Evolutionary conservation across 2,888 invertebrate genomes (phyloP).

Genomic region (Hololepta plana): DNA sequence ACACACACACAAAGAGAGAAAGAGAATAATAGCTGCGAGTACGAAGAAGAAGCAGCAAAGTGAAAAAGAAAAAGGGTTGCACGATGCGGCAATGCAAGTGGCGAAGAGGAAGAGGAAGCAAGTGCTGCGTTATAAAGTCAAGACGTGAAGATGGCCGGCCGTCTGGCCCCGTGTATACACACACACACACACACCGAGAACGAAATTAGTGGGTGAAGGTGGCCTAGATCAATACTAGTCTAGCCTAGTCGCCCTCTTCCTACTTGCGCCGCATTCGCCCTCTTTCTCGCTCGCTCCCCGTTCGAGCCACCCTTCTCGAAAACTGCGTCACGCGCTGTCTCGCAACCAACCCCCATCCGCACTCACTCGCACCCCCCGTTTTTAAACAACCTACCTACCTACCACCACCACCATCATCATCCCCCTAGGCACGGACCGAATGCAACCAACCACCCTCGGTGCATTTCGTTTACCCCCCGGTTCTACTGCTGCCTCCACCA

Average conservation of each 20-base stretch:
- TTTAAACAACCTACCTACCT: slow-evolving; percentile 2
- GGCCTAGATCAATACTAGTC: slow-evolving; percentile 29
- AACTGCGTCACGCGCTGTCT: too few species aligned
- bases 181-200: too few species aligned
- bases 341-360: too few species aligned
- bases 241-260: slow-evolving; percentile 22
- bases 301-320: slow-evolving; percentile 10
- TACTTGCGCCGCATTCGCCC: too few species aligned
- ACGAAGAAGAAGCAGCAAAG: too few species aligned
- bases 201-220: slow-evolving; percentile 29
- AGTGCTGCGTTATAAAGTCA: slow-evolving; percentile 14
- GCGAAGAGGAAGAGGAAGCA: slow-evolving; percentile 6
- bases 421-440: too few species aligned
- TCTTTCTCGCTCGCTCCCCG: slow-evolving; percentile 11
- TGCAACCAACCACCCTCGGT: too few species aligned
- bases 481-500: too few species aligned
- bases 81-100: slow-evolving; percentile 7
- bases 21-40: background rate
- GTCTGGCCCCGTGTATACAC: slow-evolving; percentile 15
- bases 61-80: background rate
- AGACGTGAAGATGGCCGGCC: slow-evolving; percentile 17
- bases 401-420: slow-evolving; percentile 8
- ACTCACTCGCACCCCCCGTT: slow-evolving; percentile 5
- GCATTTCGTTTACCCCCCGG: too few species aligned
- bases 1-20: slow-evolving; percentile 1